Percentiles rank a stretch among this genome's conserved stretches.
phyloP scores from a whole-genome alignment of 2,113 vertebrate genomes.

The Carettochelys insculpta region DNA sequence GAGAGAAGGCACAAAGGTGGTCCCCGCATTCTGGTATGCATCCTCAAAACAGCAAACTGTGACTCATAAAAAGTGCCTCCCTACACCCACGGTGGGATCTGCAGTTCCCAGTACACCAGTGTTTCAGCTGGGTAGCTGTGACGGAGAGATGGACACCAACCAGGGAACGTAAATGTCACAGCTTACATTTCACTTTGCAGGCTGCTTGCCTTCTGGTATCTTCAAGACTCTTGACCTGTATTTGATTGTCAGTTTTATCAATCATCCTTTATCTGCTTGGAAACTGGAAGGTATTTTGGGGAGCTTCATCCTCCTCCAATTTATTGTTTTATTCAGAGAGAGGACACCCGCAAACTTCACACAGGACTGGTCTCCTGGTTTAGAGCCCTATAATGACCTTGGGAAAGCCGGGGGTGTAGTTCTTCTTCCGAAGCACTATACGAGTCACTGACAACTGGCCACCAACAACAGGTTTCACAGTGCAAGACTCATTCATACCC shows the following conservation, averaged over 20 bases:
- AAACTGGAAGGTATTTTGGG: background rate
- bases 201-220: background rate
- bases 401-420: background rate
- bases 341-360: background rate
- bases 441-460: background rate
- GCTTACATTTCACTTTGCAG: background rate
- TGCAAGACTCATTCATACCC: background rate
- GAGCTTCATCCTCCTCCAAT: background rate
- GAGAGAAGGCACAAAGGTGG: background rate
- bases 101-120: background rate
- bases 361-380: fast-evolving
- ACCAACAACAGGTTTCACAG: background rate
- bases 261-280: fast-evolving
- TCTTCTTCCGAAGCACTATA: background rate
- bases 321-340: background rate
- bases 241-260: background rate
- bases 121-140: background rate
- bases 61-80: background rate
- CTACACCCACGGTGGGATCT: background rate
- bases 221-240: background rate
- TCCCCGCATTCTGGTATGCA: background rate
- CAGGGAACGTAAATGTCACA: background rate
- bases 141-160: background rate
- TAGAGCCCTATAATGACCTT: background rate
- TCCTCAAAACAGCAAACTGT: background rate